Evolutionary conservation across 2,888 invertebrate genomes (phyloP).

Genomic region (Aethes cnicana): DNA sequence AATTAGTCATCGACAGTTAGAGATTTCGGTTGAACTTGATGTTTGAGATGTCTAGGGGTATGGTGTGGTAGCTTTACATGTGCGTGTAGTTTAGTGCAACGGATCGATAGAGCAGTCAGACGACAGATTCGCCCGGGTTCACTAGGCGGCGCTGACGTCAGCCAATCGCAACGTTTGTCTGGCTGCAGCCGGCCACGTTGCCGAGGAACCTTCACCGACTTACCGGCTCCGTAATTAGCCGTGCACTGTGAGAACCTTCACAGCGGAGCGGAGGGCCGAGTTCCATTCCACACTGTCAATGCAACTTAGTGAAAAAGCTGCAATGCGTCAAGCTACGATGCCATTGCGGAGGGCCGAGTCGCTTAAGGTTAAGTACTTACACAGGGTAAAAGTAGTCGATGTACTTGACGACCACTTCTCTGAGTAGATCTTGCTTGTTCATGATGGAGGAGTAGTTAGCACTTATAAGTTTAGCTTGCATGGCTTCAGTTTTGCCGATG

Average conservation of each 20-base stretch:
- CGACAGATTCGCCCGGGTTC: constrained; percentile 62
- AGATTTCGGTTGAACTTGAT: constrained; percentile 15
- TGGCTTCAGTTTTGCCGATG: constrained; percentile 64
- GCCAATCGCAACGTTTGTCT: constrained; percentile 62
- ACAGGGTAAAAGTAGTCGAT: constrained; percentile 87
- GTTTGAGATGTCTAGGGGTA: not conserved
- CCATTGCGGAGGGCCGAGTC: constrained; percentile 36
- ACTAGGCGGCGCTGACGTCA: constrained; percentile 73
- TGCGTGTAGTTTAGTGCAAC: constrained; percentile 59
- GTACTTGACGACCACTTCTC: constrained; percentile 87
- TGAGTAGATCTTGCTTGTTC: constrained; percentile 85
- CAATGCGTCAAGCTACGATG: constrained; percentile 56
- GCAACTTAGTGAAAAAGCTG: constrained; percentile 42
- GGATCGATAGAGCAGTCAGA: constrained; percentile 72
- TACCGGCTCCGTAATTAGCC: constrained; percentile 69
- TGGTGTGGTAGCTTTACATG: not conserved
- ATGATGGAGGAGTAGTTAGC: constrained; percentile 85
- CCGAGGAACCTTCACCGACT: constrained; percentile 77
- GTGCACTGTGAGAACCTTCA: constrained; percentile 63
- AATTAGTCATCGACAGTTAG: constrained; percentile 34
- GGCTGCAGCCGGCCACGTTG: constrained; percentile 67
- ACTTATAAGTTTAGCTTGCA: constrained; percentile 83
- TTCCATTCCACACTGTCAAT: constrained; percentile 19
- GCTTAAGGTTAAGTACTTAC: constrained; percentile 78
- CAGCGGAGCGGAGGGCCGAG: constrained; percentile 35